Percentiles rank a stretch among this genome's conserved stretches.
phyloP scores from a whole-genome alignment of 2,888 invertebrate species.

The Reticulitermes lucifugus region DNA sequence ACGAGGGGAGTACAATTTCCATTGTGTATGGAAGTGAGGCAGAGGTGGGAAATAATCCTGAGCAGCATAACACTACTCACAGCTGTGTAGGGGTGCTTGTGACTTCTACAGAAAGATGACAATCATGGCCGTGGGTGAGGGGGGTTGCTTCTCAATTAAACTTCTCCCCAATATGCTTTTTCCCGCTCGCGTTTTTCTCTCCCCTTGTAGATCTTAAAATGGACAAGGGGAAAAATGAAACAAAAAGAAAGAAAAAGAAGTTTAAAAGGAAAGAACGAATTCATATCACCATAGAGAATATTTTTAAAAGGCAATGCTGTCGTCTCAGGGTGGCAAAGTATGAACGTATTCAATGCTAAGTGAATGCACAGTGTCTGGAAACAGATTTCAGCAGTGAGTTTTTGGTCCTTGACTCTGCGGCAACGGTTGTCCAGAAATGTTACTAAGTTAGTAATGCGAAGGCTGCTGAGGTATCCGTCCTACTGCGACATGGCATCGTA shows the following conservation, averaged over 20 bases:
- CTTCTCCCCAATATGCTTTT: constrained; percentile 32
- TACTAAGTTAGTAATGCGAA: too few relatives aligned
- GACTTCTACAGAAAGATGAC: neutral
- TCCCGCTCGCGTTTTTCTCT: neutral
- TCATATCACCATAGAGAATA: neutral
- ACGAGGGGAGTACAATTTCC: neutral
- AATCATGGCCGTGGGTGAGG: neutral
- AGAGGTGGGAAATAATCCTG: neutral
- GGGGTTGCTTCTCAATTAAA: constrained; percentile 21
- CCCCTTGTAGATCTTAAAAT: neutral
- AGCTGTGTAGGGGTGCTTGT: neutral
- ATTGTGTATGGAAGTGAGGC: neutral
- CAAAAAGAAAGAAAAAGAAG: neutral
- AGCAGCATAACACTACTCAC: neutral
- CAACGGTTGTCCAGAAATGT: too few relatives aligned
- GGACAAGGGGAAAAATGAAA: neutral
- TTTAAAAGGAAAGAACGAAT: constrained; percentile 1
- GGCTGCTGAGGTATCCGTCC: too few relatives aligned
- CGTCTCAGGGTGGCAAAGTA: neutral
- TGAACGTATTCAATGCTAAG: neutral
- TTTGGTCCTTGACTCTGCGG: too few relatives aligned
- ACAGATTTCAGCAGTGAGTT: neutral
- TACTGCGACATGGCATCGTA: too few relatives aligned
- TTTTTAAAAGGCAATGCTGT: neutral
- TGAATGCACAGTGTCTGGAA: neutral